Evolutionary conservation across 2,888 invertebrate species (phyloP), one percentile per base, ranked within the genome.

Genomic region (Troglohyphantes excavatus): DNA sequence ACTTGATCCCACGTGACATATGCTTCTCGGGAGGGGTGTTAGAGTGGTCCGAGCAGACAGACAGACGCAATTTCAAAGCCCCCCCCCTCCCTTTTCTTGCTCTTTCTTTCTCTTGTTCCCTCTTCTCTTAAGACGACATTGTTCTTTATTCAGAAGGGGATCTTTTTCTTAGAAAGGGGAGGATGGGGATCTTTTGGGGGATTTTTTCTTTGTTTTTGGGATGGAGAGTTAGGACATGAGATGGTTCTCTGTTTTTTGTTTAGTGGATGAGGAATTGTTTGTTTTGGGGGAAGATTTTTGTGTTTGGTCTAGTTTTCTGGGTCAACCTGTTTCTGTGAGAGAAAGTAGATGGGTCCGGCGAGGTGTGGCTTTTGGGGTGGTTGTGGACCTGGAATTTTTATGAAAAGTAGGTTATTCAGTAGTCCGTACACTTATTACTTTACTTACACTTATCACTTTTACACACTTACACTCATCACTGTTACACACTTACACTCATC

Each of bases 1-100:
- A 82, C 82, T 72, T 82, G 82, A 82, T 82, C 82, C 82, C 82
- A 72, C 39, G 82, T 82, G 82, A 82, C 82, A 82, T 72, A 82
- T 82, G 82, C 72, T 72, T 82, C 39, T 59, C 39, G 17, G 39
- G 72, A 61, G 53, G 23, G 81, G 67, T 68, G 67, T 81, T 68
- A 68, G 68, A 21, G 9, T 23, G 61, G 19, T 9, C 33, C 33
- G 33, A 13, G 11, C 23, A 61, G 82, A 72, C 59, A 29, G 82
- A 61, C 81, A 59, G 70, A 81, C 82, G 72, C 82, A 70, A 82
- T 82, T 82, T 61, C 82, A 39, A 82, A 82, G 68, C 82, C 70
- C 61, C 53, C 39, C 29, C 68, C 33, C 53, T 23, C 21, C 29
- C 53, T 72, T 17, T 68, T 81, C 68, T 81, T 81, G 43, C 26